Base-by-base conservation (phyloP, 2,797 vertebrate species). In the Salmo trutta region DNA sequence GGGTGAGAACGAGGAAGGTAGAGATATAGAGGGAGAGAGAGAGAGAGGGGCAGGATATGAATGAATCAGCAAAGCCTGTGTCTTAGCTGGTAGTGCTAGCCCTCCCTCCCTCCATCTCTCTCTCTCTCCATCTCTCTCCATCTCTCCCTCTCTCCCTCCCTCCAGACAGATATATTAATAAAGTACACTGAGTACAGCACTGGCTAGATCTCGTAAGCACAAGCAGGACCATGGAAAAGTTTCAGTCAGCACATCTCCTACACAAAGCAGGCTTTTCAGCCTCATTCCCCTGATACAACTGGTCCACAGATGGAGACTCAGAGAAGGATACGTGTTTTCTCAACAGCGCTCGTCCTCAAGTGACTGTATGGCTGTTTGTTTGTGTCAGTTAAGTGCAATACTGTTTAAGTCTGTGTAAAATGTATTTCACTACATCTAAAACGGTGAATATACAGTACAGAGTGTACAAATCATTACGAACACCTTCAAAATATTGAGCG, bases 11-110 rank as follows among this genome's bases (percentile, higher is more conserved):
- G 36, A 52, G 33, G 24, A n/a, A 41, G 27, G 24, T 59, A 77
- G 59, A 51, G 52, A 74, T 68, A 41, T 53, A 19, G 31, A 19
- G 14, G 52, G 62, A 78, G 65, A 24, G 59, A 36, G 17, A 70
- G 6, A 8, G 10, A 21, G 33, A 47, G 36, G 12, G 0, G 21
- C 6, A 71, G 68, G 12, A n/a, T 27, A 5, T 29, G 74, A 73
- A 73, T 21, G 19, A 59, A 59, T 59, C 56, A 59, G 7, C 56
- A 59, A 64, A 27, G 59, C 21, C n/a, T 24, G 12, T 21, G 21
- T 21, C 12, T 64, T 24, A 64, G 59, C 21, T 24, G 56, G 6
- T 59, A 8, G 56, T 59, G 56, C 56, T 59, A 2, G 7, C 59
- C 24, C 59, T 1, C 59, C 54, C 19, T 19, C 54, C 6, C 4